Base-by-base conservation (phyloP, 2,113 vertebrate species). In the Manacus vitellinus region DNA sequence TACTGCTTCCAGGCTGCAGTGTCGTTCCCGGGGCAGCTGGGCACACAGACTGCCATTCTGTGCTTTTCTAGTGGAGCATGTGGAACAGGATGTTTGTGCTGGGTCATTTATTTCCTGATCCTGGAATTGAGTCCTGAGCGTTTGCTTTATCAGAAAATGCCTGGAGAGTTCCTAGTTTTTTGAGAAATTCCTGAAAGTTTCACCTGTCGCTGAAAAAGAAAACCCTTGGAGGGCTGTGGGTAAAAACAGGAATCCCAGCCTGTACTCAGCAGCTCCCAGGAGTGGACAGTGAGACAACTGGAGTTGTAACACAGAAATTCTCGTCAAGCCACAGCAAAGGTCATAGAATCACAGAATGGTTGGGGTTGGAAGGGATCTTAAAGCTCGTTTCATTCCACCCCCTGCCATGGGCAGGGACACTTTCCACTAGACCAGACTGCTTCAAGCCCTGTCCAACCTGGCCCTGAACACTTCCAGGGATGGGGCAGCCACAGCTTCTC, bases 11-110 rank as follows among this genome's bases (percentile, higher is more conserved):
- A 85, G 82, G 85, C 87, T 92, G 46, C 39, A 19, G 23, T 41
- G 79, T 33, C 33, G 0, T 54, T 49, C 13, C 46, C 1, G 1
- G 62, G 7, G 62, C 17, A 92, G 70, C 58, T 12, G 33, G 89
- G 63, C 93, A 85, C 37, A 51, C 67, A 35, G 58, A 22, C 18
- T 54, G 84, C 44, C 56, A 12, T 8, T 61, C 62, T 88, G 58
- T 23, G 71, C 77, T 63, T 24, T 24, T 35, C 28, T 5, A 54
- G n/a, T 43, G 39, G 39, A 83, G 59, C 1, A 0, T 56, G 77
- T 78, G 74, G 74, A 83, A 44, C 65, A 90, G 94, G 91, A 78
- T 92, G 62, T 94, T 96, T 95, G 59, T 67, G 4, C 73, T 68
- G 88, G 75, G 51, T 54, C 82, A 44, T 20, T 70, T 84, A 9